A percentile compares a stretch with the other conserved stretches of the same genome.
These are phyloP conservation scores for Semotilus atromaculatus DNA, from an alignment of 2,797 vertebrate genomes.

Conservation along the genomic window DNA sequence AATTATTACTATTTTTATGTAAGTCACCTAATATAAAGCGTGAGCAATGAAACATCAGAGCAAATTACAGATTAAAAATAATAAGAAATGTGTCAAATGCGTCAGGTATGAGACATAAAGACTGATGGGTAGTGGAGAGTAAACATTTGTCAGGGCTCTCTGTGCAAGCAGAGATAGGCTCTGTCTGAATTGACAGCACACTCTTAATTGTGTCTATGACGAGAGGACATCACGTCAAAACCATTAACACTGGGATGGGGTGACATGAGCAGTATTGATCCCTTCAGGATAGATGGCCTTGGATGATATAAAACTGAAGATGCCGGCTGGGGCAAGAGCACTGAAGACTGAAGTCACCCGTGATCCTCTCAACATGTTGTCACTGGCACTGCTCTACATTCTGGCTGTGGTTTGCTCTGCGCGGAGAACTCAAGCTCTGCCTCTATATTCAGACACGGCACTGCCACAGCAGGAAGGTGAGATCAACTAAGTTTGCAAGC, in stretches of 20 bases:
- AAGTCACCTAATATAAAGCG: neutral
- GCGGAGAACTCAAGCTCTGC: slow-evolving; percentile 69
- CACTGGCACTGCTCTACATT: slow-evolving; percentile 73
- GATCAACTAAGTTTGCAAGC: slow-evolving; percentile 17
- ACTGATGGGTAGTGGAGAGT: slow-evolving; percentile 72
- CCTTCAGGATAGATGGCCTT: slow-evolving; percentile 73
- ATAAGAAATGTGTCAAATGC: neutral
- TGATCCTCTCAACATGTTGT: slow-evolving; percentile 73
- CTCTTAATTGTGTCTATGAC: slow-evolving; percentile 77
- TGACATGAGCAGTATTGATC: slow-evolving; percentile 82
- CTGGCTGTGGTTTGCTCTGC: slow-evolving; percentile 73
- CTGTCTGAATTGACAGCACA: slow-evolving; percentile 72
- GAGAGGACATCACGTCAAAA: slow-evolving; percentile 72
- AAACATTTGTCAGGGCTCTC: slow-evolving; percentile 83
- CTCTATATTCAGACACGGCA: slow-evolving; percentile 74
- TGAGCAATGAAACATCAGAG: neutral
- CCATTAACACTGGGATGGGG: slow-evolving; percentile 77
- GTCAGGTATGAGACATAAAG: slow-evolving; percentile 67
- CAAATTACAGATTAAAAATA: neutral
- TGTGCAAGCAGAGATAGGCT: slow-evolving; percentile 84
- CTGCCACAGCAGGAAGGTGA: slow-evolving; percentile 77
- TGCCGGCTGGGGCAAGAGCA: slow-evolving; percentile 48
- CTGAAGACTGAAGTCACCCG: slow-evolving; percentile 50
- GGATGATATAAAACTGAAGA: slow-evolving; percentile 77
- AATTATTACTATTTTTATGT: neutral